Evolutionary conservation across 2,113 vertebrate species (phyloP).

Genomic region (Trochalopteron elliotii): DNA sequence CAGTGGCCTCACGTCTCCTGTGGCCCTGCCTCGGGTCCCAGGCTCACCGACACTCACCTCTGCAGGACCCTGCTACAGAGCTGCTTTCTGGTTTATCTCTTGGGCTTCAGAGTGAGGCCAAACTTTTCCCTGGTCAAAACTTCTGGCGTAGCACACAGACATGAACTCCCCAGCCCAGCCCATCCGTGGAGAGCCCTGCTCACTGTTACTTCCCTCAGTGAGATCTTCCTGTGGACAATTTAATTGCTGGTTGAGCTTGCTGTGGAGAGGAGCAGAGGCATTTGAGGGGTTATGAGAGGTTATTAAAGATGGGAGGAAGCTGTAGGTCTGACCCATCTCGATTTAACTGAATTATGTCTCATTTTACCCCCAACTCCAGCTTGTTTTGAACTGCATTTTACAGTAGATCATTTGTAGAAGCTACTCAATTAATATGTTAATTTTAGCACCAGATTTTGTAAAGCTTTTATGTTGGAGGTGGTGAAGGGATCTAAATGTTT

Average conservation of each 20-base stretch:
- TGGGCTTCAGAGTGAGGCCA: neutral
- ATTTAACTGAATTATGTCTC: neutral
- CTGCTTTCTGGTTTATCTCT: neutral
- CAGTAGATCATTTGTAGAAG: conserved; percentile 24
- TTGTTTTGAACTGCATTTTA: conserved; percentile 28
- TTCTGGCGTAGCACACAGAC: neutral
- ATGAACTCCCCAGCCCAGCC: neutral
- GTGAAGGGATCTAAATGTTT: conserved; percentile 49
- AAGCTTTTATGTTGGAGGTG: conserved; percentile 34
- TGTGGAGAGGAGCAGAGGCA: neutral
- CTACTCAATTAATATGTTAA: conserved; percentile 48
- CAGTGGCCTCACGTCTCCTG: rapidly evolving
- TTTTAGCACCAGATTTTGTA: conserved; percentile 45
- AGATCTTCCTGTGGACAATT: neutral
- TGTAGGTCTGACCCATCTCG: neutral
- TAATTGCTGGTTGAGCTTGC: neutral
- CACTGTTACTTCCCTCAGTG: neutral
- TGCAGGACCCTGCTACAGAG: rapidly evolving
- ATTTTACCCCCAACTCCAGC: neutral
- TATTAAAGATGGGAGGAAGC: neutral
- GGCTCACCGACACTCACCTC: neutral
- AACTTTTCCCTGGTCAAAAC: neutral
- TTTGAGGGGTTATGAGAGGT: neutral
- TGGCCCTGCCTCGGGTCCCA: neutral
- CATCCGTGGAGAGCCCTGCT: rapidly evolving